A percentile compares a stretch with the other conserved stretches of the same genome.
phyloP scores from a whole-genome alignment of 1,140 invertebrate species.

The Drosophila serrata region DNA sequence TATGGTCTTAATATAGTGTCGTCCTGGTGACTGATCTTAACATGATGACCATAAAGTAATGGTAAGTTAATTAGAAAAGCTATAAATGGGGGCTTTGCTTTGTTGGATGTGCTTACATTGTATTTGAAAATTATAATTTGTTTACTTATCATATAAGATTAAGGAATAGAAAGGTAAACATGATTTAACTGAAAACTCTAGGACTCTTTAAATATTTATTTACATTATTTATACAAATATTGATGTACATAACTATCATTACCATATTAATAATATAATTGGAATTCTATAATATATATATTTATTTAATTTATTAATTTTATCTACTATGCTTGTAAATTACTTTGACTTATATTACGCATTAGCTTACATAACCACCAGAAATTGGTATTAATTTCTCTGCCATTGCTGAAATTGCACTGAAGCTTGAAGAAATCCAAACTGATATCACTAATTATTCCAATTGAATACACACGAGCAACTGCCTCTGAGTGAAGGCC shows the following conservation, averaged over 20 bases:
- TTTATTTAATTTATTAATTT: too few species aligned
- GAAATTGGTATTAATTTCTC: slow-evolving; percentile 5
- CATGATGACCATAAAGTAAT: slow-evolving; percentile 11
- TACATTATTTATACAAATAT: too few species aligned
- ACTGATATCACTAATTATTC: slow-evolving; percentile 66
- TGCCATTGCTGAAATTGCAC: neutral
- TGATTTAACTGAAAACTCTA: neutral
- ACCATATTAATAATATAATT: too few species aligned
- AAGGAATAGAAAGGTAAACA: neutral
- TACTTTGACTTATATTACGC: too few species aligned
- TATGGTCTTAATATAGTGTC: neutral
- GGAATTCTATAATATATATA: too few species aligned
- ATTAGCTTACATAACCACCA: neutral
- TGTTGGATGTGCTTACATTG: neutral
- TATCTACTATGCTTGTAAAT: too few species aligned
- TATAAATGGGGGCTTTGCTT: neutral
- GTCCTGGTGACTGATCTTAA: slow-evolving; percentile 5
- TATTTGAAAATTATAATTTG: neutral
- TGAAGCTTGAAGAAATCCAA: slow-evolving; percentile 29
- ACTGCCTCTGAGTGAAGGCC: slow-evolving; percentile 26
- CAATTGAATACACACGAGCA: slow-evolving; percentile 69
- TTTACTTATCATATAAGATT: neutral
- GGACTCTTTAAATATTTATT: too few species aligned
- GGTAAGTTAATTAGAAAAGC: neutral
- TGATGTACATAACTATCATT: too few species aligned